Conservation (phyloP, 2,888 invertebrate genomes). For the Anthophora plumipes region DNA sequence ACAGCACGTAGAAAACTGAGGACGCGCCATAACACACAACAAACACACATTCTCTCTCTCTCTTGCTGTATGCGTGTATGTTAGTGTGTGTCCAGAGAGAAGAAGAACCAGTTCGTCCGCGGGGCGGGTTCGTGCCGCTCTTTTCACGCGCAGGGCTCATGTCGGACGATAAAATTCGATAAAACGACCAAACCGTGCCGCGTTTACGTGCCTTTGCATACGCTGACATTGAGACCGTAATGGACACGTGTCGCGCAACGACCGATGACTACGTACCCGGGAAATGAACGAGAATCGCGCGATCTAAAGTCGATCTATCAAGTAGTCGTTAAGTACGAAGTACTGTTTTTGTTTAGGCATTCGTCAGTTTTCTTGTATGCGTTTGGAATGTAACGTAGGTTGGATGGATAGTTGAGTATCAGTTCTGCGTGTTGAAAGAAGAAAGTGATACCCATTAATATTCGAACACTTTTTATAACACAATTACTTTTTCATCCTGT, state of each 20-base stretch:
- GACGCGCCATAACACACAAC: neutral
- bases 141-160: conserved; percentile 44
- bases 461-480: no score
- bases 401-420: no score
- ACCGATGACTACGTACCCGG: conserved; percentile 16
- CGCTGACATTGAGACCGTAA: conserved; percentile 46
- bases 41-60: no score
- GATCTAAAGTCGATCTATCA: neutral
- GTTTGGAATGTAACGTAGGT: no score
- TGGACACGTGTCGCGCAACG: conserved; percentile 39
- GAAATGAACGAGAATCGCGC: conserved; percentile 10
- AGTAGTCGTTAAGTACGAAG: no score
- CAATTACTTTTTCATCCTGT: no score
- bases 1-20: conserved; percentile 24
- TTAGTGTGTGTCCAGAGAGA: neutral
- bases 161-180: conserved; percentile 50
- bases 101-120: conserved; percentile 49
- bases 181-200: conserved; percentile 22
- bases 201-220: conserved; percentile 17
- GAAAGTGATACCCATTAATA: no score
- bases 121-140: conserved; percentile 8
- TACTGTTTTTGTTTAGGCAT: no score
- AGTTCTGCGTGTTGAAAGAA: no score
- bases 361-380: no score
- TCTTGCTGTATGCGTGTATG: neutral